Percentiles rank a stretch among this genome's conserved stretches.
Evolutionary conservation across 2,113 vertebrate genomes (phyloP).

Genomic region (Murina feae): DNA sequence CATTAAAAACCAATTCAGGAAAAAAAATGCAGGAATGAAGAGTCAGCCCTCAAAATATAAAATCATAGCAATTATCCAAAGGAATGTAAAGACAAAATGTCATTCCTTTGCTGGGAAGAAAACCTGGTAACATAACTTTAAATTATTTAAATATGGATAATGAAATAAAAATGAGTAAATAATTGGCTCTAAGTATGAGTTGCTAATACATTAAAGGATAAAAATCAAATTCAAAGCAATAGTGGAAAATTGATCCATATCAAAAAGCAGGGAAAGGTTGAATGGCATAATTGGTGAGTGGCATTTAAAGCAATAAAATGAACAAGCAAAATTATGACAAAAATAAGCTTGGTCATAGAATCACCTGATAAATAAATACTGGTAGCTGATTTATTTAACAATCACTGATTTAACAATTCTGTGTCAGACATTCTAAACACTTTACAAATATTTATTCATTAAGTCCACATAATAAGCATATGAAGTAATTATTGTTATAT

Average conservation of each 20-base stretch:
- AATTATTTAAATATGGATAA: background rate
- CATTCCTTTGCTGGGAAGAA: background rate
- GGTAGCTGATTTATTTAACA: constrained; percentile 2
- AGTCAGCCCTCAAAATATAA: background rate
- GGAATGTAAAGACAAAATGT: background rate
- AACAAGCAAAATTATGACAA: background rate
- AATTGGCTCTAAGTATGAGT: background rate
- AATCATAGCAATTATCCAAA: background rate
- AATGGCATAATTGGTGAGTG: background rate
- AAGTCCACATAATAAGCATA: background rate
- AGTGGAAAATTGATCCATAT: background rate
- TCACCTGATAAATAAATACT: background rate
- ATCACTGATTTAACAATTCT: background rate
- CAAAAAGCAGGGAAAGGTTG: background rate
- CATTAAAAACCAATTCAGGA: background rate
- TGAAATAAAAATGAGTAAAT: constrained; percentile 10
- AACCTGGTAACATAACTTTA: background rate
- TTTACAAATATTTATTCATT: background rate
- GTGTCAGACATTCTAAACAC: background rate
- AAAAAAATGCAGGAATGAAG: background rate
- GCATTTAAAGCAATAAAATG: background rate
- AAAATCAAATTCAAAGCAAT: background rate
- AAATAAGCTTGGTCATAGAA: background rate
- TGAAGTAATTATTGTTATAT: background rate
- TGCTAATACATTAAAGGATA: constrained; percentile 7